A percentile compares a stretch with the other conserved stretches of the same genome.
phyloP scores from a whole-genome alignment of 2,113 vertebrate genomes.

The Neomonachus schauinslandi region DNA sequence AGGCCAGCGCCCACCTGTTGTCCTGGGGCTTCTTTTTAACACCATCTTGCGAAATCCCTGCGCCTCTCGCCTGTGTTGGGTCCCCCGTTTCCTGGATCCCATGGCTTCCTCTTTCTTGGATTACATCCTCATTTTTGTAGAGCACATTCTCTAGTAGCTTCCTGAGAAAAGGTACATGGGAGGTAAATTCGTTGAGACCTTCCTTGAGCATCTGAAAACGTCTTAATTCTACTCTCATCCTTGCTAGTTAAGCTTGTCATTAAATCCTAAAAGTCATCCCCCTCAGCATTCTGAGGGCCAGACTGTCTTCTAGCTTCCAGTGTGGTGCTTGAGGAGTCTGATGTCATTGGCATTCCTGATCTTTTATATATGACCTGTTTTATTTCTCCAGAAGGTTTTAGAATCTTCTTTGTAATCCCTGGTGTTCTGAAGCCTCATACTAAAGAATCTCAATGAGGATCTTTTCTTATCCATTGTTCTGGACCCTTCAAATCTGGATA shows the following conservation, averaged over 20 bases:
- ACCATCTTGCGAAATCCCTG: slow-evolving; percentile 5
- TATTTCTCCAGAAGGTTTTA: slow-evolving; percentile 16
- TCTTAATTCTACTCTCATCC: not conserved
- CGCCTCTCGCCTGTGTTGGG: not conserved
- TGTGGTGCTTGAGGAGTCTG: rapidly evolving
- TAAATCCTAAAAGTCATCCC: not conserved
- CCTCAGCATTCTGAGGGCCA: not conserved
- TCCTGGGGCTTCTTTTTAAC: slow-evolving; percentile 13
- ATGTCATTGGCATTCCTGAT: not conserved
- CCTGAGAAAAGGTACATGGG: slow-evolving; percentile 27
- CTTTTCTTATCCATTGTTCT: not conserved
- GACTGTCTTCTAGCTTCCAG: not conserved
- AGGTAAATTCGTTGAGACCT: slow-evolving; percentile 38
- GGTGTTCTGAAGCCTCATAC: not conserved
- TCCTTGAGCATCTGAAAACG: not conserved
- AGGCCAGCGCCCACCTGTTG: slow-evolving; percentile 19
- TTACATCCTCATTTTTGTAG: slow-evolving; percentile 35
- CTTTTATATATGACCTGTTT: not conserved
- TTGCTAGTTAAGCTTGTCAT: not conserved
- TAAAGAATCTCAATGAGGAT: not conserved
- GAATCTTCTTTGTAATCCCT: slow-evolving; percentile 11
- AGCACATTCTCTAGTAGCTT: slow-evolving; percentile 43
- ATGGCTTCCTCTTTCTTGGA: slow-evolving; percentile 22
- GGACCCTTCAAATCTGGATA: not conserved
- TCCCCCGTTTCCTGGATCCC: slow-evolving; percentile 20